Base-by-base conservation (phyloP, 2,113 vertebrate species). In the Rhineura floridana region DNA sequence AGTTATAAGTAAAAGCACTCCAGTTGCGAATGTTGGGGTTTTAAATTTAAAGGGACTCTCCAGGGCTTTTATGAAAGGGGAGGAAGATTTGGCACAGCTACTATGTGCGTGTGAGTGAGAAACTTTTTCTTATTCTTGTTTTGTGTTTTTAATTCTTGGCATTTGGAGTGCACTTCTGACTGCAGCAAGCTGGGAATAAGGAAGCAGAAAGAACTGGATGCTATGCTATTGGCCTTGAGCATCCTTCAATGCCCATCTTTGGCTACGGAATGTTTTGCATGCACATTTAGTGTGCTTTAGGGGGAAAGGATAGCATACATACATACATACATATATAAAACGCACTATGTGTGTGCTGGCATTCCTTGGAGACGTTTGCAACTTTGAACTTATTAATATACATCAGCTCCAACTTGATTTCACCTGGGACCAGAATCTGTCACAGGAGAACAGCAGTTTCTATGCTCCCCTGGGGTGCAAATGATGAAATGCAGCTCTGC, bases 241-340 rank as follows among this genome's bases (percentile, higher is more conserved):
- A 94, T 94, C 78, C 65, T 8, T 82, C 92, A 69, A 90, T 91
- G 91, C 93, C 91, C 94, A 93, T 91, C 94, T 96, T 92, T 94
- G 95, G 94, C 95, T 91, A 77, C 87, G 76, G 76, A 93, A n/a
- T 91, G 94, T 96, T 96, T 96, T 95, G 95, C 93, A 95, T 96
- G 94, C 94, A 96, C 89, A 95, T 97, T 72, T 95, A 90, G 12
- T 17, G 87, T 82, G 46, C 90, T 94, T 80, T 87, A 90, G 84
- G 89, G 87, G 86, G 48, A 79, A 59, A 2, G 4, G 63, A 17
- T 42, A 55, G 2, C 2, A 12, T 30, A n/a, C n/a, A n/a, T n/a
- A n/a, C n/a, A n/a, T n/a, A n/a, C n/a, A n/a, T n/a, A n/a, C 25
- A 2, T 39, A 39, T 48, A 36, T 25, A 36, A 23, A 63, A n/a